Evolutionary conservation across 2,888 invertebrate genomes (phyloP).

Genomic region (Steinernema carpocapsae): DNA sequence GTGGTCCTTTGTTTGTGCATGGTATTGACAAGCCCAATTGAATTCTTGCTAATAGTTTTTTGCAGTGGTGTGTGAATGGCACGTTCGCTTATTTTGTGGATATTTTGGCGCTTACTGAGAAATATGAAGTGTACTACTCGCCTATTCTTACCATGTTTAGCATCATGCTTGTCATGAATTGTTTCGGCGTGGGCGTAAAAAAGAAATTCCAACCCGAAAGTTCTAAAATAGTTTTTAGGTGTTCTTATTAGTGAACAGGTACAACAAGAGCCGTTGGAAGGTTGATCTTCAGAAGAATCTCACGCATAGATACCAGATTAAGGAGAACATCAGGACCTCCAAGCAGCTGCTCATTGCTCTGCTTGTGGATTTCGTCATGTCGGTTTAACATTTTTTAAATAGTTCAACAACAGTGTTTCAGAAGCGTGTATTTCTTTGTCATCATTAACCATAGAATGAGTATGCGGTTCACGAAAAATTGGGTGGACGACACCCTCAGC

Average conservation of each 20-base stretch:
- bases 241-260: neutral
- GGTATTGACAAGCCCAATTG: neutral
- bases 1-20: neutral
- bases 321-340: constrained; percentile 19
- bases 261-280: constrained; percentile 7
- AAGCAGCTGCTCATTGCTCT: neutral
- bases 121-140: neutral
- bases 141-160: neutral
- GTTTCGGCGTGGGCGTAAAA: neutral
- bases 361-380: neutral
- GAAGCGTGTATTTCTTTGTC: constrained; percentile 8
- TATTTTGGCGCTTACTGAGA: neutral
- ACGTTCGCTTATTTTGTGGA: neutral
- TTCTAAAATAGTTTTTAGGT: neutral
- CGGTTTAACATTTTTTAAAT: no score
- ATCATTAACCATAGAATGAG: neutral
- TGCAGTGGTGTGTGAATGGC: constrained; percentile 6
- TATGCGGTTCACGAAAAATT: neutral
- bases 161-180: neutral
- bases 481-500: neutral
- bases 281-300: constrained; percentile 19
- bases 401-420: no score
- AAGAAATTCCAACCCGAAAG: neutral
- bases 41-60: neutral
- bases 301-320: constrained; percentile 16